A percentile compares a stretch with the other conserved stretches of the same genome.
Conservation (phyloP, 2,797 vertebrate genomes). For the Megaceryle alcyon region DNA sequence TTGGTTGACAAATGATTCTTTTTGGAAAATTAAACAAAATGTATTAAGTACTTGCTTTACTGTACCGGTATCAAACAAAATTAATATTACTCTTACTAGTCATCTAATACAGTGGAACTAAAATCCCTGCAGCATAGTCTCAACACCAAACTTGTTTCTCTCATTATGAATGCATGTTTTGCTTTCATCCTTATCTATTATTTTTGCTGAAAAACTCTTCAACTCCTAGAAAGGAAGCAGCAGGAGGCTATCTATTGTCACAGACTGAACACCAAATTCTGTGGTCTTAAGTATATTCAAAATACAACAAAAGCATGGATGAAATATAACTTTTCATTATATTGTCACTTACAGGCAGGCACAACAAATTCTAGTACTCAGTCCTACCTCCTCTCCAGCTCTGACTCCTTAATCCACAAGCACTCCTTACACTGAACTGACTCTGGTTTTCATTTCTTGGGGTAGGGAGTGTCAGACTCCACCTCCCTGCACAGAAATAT, state of each 20-base stretch:
- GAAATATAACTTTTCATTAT: background rate
- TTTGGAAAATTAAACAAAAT: slow-evolving; percentile 10
- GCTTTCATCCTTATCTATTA: background rate
- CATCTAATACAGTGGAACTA: background rate
- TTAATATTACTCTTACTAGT: background rate
- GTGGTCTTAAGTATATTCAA: background rate
- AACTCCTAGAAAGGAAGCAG: background rate
- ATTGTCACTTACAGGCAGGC: background rate
- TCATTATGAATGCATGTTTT: background rate
- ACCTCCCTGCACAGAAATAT: accelerated
- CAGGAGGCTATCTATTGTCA: background rate
- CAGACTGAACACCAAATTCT: background rate
- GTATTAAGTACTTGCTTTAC: background rate
- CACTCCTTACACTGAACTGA: background rate
- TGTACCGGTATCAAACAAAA: background rate
- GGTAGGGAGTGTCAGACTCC: background rate
- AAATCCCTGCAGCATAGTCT: background rate
- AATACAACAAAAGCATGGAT: background rate
- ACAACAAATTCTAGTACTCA: background rate
- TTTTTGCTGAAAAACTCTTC: background rate
- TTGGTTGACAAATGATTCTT: background rate
- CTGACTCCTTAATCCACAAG: background rate
- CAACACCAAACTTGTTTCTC: background rate
- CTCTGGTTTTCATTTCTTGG: background rate
- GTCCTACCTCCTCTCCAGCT: background rate